A percentile compares a stretch with the other conserved stretches of the same genome.
phyloP scores from a whole-genome alignment of 1,140 invertebrate genomes.

The Temnothorax longispinosus region DNA sequence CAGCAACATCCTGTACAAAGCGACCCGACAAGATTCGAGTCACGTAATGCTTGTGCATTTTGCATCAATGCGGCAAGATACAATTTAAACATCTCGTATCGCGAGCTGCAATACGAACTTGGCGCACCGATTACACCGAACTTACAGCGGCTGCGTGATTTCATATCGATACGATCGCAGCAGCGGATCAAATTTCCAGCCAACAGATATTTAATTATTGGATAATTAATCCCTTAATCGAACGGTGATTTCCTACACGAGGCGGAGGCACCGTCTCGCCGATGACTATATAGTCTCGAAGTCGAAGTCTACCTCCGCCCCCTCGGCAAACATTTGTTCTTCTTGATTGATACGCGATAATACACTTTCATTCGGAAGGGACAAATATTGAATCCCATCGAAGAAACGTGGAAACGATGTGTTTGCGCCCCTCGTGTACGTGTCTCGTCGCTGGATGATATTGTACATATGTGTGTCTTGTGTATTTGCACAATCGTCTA shows the following conservation, averaged over 20 bases:
- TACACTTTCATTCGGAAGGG: constrained; percentile 63
- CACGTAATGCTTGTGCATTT: constrained; percentile 56
- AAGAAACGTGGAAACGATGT: constrained; percentile 59
- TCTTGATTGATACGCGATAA: constrained; percentile 71
- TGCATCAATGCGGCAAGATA: constrained; percentile 43
- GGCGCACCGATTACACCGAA: constrained; percentile 31
- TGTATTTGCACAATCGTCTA: constrained; percentile 59
- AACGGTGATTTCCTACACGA: constrained; percentile 5
- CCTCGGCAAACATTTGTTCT: constrained; percentile 65
- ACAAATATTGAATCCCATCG: constrained; percentile 69
- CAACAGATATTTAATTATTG: constrained; percentile 23
- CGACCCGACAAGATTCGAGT: constrained; percentile 27
- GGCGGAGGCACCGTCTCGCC: background rate
- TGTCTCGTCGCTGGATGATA: constrained; percentile 50
- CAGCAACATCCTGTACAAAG: constrained; percentile 37
- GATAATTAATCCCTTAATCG: constrained; percentile 27
- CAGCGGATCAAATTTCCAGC: background rate
- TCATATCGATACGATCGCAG: background rate
- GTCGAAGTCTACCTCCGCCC: constrained; percentile 9
- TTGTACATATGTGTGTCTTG: constrained; percentile 42
- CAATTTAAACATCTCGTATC: constrained; percentile 51
- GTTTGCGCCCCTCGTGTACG: constrained; percentile 54
- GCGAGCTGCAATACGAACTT: background rate
- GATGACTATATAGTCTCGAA: background rate
- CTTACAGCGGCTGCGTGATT: background rate